Base-by-base conservation (phyloP, 2,888 invertebrate species). In the Caenorhabditis becei region DNA sequence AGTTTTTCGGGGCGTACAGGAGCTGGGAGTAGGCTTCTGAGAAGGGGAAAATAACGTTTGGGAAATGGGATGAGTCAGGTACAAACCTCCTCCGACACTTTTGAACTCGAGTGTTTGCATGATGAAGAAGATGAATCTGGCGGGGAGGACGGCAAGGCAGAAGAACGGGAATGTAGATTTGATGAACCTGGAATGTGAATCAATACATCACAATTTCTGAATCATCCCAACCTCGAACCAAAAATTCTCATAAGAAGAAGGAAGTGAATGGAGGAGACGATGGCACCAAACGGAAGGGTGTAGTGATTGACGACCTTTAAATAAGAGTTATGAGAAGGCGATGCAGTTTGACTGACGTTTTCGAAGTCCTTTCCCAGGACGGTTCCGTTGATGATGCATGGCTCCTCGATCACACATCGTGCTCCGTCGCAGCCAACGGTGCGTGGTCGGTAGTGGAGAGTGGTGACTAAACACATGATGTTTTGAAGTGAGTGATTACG, bases 21-120 rank as follows among this genome's bases (percentile, higher is more conserved):
- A 72, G 37, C 16, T 35, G 14, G 20, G 65, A 54, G 65, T 72
- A 72, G 23, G 35, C 41, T 18, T 72, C 72, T 72, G 54, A 24
- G 47, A 59, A 10, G 11, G 2, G 18, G 26, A 24, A 3, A 18
- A 8, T 18, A 20, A 8, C 10, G 28, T 26, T 63, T 47, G n/a
- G n/a, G n/a, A n/a, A n/a, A n/a, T n/a, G n/a, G n/a, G n/a, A n/a
- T n/a, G n/a, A n/a, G n/a, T n/a, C n/a, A n/a, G n/a, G n/a, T n/a
- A n/a, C n/a, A n/a, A n/a, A 72, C 71, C 71, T 63, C 72, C 63
- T 35, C 72, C 65, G 7, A 72, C 41, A 8, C 20, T 35, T 3
- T 56, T 63, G 44, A 72, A 72, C 51, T 72, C 72, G 11, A 65
- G 26, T 11, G 56, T 63, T 14, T 72, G 72, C 63, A 72, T 63